Conservation (phyloP, 1,140 invertebrate species). For the Cyclargus thomasi region DNA sequence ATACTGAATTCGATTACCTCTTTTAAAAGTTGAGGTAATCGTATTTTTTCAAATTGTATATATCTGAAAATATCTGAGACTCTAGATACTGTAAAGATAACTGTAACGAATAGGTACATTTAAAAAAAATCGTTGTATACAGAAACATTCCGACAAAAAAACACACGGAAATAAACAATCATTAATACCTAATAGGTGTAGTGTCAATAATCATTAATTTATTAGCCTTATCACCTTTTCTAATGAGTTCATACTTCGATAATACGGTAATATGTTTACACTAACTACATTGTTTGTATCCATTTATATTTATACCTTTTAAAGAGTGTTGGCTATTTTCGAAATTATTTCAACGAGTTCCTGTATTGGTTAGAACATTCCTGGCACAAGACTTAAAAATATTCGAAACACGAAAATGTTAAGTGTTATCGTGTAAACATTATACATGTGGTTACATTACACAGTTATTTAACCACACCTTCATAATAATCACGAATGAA, state of each 20-base stretch:
- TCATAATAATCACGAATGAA: background rate
- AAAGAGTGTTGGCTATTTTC: background rate
- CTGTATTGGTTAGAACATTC: background rate
- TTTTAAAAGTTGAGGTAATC: too few relatives aligned
- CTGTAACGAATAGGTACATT: too few relatives aligned
- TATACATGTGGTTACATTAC: background rate
- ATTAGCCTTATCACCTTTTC: background rate
- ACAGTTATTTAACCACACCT: background rate
- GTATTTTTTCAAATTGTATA: too few relatives aligned
- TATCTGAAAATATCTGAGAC: too few relatives aligned
- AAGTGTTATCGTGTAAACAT: constrained; percentile 8
- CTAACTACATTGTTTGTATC: background rate
- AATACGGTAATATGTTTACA: background rate
- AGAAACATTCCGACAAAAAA: too few relatives aligned
- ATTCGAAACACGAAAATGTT: constrained; percentile 9
- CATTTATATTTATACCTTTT: constrained; percentile 7
- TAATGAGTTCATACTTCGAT: background rate
- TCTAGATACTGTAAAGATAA: too few relatives aligned
- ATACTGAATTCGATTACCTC: too few relatives aligned
- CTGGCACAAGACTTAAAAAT: constrained; percentile 2
- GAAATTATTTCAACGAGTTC: background rate
- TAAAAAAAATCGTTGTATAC: too few relatives aligned
- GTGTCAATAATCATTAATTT: constrained; percentile 12
- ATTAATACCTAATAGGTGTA: background rate
- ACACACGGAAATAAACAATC: background rate